A percentile compares a stretch with the other conserved stretches of the same genome.
These are phyloP conservation scores for Heterocephalus glaber DNA, from an alignment of 2,113 vertebrate genomes.

Conservation along the genomic window DNA sequence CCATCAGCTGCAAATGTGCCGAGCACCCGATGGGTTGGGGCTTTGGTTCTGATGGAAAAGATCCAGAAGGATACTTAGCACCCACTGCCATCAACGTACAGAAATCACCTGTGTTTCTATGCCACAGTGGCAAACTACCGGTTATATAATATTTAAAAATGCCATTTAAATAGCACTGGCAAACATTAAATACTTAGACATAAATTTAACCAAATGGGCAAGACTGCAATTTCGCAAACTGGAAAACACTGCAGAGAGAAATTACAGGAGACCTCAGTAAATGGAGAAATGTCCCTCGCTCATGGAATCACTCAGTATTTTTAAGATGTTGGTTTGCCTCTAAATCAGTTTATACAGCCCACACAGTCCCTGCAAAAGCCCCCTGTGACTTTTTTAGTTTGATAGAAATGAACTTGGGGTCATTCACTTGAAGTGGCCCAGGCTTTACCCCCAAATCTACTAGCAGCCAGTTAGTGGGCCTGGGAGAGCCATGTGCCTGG, in stretches of 20 bases:
- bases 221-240: background rate
- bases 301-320: background rate
- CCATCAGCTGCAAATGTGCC: fast-evolving
- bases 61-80: fast-evolving
- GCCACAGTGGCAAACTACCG: background rate
- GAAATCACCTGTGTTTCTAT: background rate
- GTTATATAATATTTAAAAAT: background rate
- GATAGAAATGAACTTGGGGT: background rate
- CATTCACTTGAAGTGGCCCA: background rate
- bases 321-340: background rate
- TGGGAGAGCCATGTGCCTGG: fast-evolving
- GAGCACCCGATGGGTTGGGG: fast-evolving
- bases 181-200: background rate
- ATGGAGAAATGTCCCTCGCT: fast-evolving
- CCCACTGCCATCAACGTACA: fast-evolving
- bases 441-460: background rate
- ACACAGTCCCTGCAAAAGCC: background rate
- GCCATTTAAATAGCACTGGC: background rate
- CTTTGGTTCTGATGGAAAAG: fast-evolving
- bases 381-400: background rate
- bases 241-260: background rate
- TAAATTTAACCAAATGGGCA: background rate
- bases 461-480: fast-evolving
- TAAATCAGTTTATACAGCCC: background rate
- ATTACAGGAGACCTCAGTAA: too few species aligned